Base-by-base conservation (phyloP, 2,888 invertebrate species). In the Prosapia bicincta region DNA sequence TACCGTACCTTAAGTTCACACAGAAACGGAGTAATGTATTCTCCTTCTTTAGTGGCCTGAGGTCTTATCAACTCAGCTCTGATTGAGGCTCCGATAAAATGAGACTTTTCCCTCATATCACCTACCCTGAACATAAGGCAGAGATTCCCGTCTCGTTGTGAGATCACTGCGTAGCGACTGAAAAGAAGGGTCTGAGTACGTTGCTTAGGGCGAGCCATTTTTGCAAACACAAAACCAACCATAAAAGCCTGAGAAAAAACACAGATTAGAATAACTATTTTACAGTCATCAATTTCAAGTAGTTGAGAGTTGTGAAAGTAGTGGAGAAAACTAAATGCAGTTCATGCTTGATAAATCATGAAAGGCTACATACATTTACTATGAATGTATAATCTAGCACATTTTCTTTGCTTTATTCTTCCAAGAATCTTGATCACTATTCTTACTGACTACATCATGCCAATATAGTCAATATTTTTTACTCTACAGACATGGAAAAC, bases 181-280 rank as follows among this genome's bases (percentile, higher is more conserved):
- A 98, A 99, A 76, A 98, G 88, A 71, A 99, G 88, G 0, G 98
- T 99, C 85, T 97, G 96, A 0, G 97, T 95, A 76, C 98, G 89
- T 79, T 96, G 94, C 85, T 97, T 97, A 0, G 98, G 97, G 66
- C 98, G 88, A 0, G 97, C 96, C 87, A 99, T 90, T 86, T 99
- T 99, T 0, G 98, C 97, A 84, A 99, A 98, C 0, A 98, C 90
- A 71, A 94, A 93, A n/a, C 95, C 95, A 0, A 93, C 89, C 90
- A 91, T 91, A 82, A 91, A 90, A 1, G 91, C 92, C 86, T 82
- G 72, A 10, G 77, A 78, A 54, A 3, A 20, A n/a, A n/a, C n/a
- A n/a, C n/a, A n/a, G n/a, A n/a, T n/a, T n/a, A n/a, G n/a, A n/a
- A n/a, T n/a, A n/a, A n/a, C n/a, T n/a, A n/a, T n/a, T n/a, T n/a